Percentiles rank a stretch among this genome's conserved stretches.
Evolutionary conservation across 2,113 vertebrate genomes (phyloP).

Genomic region (Blennius ocellaris): DNA sequence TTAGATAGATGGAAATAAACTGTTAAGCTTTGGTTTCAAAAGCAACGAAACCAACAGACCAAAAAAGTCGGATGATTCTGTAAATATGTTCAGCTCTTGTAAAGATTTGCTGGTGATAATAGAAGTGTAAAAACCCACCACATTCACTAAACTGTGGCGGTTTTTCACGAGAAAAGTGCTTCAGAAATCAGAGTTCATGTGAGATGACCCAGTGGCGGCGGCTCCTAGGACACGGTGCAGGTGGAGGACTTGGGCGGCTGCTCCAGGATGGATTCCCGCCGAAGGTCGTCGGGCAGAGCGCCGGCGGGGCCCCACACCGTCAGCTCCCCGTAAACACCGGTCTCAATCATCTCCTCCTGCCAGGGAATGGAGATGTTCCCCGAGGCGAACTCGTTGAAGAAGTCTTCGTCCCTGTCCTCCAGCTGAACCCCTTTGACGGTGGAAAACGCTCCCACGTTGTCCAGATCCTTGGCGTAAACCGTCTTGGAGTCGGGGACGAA

Average conservation of each 20-base stretch:
- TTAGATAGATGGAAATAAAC: not conserved
- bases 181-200: slow-evolving; percentile 2
- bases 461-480: slow-evolving; percentile 89
- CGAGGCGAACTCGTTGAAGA: slow-evolving; percentile 87
- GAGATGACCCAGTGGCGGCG: too few species aligned
- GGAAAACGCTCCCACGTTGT: slow-evolving; percentile 89
- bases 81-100: not conserved
- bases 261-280: slow-evolving; percentile 78
- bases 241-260: slow-evolving; percentile 84
- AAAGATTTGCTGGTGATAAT: not conserved
- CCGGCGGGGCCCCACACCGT: slow-evolving; percentile 82
- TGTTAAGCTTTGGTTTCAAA: not conserved
- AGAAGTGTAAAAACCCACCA: not conserved
- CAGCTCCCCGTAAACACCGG: slow-evolving; percentile 85
- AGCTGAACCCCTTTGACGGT: slow-evolving; percentile 86
- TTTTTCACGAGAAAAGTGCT: slow-evolving; percentile 6
- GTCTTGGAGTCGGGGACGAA: slow-evolving; percentile 89
- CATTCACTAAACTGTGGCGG: not conserved
- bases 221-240: slow-evolving; percentile 81
- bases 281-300: slow-evolving; percentile 83
- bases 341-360: slow-evolving; percentile 94
- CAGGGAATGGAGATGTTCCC: slow-evolving; percentile 90
- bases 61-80: not conserved
- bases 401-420: slow-evolving; percentile 80
- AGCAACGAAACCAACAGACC: not conserved